phyloP scores from a whole-genome alignment of 2,888 invertebrate species.

The Leptinotarsa haldemani region DNA sequence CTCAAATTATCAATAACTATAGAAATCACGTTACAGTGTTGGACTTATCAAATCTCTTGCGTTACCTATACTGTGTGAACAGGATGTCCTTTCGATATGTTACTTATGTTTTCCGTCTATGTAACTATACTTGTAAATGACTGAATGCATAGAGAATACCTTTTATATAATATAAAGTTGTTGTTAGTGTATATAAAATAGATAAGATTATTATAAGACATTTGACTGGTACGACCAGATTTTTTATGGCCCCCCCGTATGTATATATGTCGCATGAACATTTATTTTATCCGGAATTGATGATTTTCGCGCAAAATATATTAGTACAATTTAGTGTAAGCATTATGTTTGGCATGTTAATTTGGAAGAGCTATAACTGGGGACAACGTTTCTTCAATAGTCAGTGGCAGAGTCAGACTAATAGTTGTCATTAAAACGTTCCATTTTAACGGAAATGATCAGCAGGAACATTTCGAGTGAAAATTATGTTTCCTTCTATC shows the following conservation, averaged over 20 bases:
- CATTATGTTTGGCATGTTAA: constrained; percentile 23
- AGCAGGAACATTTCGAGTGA: constrained; percentile 4
- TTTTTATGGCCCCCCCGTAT: constrained; percentile 57
- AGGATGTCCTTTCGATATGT: background rate
- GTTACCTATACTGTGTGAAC: background rate
- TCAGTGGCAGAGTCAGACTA: constrained; percentile 42
- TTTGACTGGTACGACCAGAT: constrained; percentile 58
- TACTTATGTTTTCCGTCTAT: constrained; percentile 35
- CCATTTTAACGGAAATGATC: background rate
- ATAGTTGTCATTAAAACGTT: background rate
- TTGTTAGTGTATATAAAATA: constrained; percentile 60
- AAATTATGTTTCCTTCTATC: constrained; percentile 25
- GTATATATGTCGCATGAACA: constrained; percentile 45
- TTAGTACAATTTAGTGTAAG: constrained; percentile 45
- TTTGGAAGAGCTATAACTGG: constrained; percentile 14
- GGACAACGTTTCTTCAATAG: constrained; percentile 32
- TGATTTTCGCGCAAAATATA: constrained; percentile 27
- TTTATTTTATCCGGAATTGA: constrained; percentile 33
- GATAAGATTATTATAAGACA: constrained; percentile 53
- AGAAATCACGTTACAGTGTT: background rate
- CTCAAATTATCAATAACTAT: background rate
- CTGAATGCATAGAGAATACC: constrained; percentile 54
- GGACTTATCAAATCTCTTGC: background rate
- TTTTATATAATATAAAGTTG: constrained; percentile 58
- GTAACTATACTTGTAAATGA: constrained; percentile 50